Percentiles rank a stretch among this genome's conserved stretches.
phyloP scores from a whole-genome alignment of 2,113 vertebrate species.

The Ploceus nigricollis region DNA sequence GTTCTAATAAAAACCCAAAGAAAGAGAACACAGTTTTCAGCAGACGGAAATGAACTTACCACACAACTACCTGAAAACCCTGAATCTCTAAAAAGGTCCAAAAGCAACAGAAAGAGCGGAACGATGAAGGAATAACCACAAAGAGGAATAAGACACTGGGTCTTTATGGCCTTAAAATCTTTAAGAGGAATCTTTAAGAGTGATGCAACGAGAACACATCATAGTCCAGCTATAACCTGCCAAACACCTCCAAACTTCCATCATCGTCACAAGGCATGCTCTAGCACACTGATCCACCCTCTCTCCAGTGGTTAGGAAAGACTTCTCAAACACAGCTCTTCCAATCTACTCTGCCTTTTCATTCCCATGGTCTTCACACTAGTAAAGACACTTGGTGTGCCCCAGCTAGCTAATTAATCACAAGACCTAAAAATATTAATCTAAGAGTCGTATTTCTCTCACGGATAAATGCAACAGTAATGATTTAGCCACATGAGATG shows the following conservation, averaged over 20 bases:
- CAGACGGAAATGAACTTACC: background rate
- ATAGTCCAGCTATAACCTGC: background rate
- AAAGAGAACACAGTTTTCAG: background rate
- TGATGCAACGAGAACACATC: background rate
- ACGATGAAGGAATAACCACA: background rate
- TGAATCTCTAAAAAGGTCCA: background rate
- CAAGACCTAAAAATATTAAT: slow-evolving; percentile 39
- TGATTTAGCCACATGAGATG: background rate
- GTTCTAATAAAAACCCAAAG: background rate
- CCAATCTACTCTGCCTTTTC: background rate
- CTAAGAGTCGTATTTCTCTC: slow-evolving; percentile 14
- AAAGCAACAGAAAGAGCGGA: background rate
- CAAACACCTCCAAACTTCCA: background rate
- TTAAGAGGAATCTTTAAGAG: background rate
- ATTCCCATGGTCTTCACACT: background rate
- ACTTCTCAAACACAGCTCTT: background rate
- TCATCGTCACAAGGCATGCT: rapidly evolving
- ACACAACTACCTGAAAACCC: background rate
- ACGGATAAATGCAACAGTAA: slow-evolving; percentile 32
- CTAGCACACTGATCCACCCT: background rate
- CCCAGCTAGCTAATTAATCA: slow-evolving; percentile 19
- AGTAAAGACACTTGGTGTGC: background rate
- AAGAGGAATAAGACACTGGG: background rate
- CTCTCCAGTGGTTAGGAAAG: background rate
- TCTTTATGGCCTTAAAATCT: background rate